Conservation (phyloP, 2,797 vertebrate species). For the Bradypodion pumilum region DNA sequence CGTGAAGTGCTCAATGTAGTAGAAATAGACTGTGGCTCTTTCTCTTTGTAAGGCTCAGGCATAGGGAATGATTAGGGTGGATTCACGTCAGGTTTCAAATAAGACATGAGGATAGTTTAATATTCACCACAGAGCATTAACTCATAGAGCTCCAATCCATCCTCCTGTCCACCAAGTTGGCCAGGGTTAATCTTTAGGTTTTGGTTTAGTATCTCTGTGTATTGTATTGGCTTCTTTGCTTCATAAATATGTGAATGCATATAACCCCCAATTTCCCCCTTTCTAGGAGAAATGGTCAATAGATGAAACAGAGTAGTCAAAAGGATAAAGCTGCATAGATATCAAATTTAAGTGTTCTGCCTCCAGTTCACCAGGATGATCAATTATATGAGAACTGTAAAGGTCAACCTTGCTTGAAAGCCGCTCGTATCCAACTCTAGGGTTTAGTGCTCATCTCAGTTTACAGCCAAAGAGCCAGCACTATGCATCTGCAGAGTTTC, state of each 20-base stretch:
- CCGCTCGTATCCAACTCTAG: too few species aligned
- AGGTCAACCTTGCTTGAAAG: too few species aligned
- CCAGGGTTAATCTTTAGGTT: constrained; percentile 14
- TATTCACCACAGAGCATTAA: not conserved
- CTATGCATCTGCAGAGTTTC: too few species aligned
- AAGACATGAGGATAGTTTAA: not conserved
- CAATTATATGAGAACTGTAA: not conserved
- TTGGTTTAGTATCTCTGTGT: not conserved
- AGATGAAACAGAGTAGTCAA: not conserved
- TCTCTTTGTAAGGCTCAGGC: constrained; percentile 13
- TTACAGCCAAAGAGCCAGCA: too few species aligned
- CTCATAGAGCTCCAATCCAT: not conserved
- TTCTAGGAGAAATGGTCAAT: not conserved
- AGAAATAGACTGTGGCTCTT: constrained; percentile 1
- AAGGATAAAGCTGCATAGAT: too few species aligned
- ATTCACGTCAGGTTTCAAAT: not conserved
- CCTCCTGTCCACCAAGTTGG: constrained; percentile 3
- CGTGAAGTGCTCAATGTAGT: not conserved
- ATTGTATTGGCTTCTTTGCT: not conserved
- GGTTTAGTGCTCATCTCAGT: too few species aligned
- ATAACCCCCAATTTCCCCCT: not conserved
- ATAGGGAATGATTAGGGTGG: not conserved
- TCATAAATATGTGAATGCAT: not conserved
- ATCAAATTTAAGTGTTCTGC: not conserved
- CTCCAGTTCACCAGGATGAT: not conserved